Conservation (phyloP, 2,797 vertebrate genomes). For the Agapornis canus region DNA sequence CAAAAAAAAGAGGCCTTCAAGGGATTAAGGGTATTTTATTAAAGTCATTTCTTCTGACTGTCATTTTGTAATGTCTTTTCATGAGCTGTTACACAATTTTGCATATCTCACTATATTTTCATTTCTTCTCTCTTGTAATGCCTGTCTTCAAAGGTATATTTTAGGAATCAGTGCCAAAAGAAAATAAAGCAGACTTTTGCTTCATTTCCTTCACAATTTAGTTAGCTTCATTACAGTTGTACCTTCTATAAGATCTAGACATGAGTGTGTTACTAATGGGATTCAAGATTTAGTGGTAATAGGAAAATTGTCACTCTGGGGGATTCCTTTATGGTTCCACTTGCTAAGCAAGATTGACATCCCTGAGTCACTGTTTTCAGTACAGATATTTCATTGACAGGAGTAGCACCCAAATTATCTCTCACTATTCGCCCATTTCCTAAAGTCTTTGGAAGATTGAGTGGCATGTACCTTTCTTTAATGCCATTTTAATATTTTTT, state of each 20-base stretch:
- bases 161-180: not conserved
- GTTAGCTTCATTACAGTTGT: not conserved
- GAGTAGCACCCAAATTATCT: conserved; percentile 11
- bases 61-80: not conserved
- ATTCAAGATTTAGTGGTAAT: conserved; percentile 48
- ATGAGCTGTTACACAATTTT: not conserved
- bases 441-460: conserved; percentile 1
- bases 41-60: not conserved
- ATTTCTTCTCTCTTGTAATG: not conserved
- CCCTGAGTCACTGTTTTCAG: conserved; percentile 9
- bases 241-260: not conserved
- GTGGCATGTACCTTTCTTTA: not conserved
- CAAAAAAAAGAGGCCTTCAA: not conserved
- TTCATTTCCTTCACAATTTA: not conserved
- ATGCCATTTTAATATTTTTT: not conserved
- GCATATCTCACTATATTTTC: not conserved
- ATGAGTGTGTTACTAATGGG: conserved; percentile 1
- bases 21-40: not conserved
- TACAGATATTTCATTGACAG: conserved; percentile 17
- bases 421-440: not conserved
- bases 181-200: conserved; percentile 16
- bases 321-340: conserved; percentile 36
- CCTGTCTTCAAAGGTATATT: not conserved
- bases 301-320: conserved; percentile 38
- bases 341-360: conserved; percentile 41